Evolutionary conservation across 2,888 invertebrate genomes (phyloP).

Genomic region (Malthinus seriepunctatus): DNA sequence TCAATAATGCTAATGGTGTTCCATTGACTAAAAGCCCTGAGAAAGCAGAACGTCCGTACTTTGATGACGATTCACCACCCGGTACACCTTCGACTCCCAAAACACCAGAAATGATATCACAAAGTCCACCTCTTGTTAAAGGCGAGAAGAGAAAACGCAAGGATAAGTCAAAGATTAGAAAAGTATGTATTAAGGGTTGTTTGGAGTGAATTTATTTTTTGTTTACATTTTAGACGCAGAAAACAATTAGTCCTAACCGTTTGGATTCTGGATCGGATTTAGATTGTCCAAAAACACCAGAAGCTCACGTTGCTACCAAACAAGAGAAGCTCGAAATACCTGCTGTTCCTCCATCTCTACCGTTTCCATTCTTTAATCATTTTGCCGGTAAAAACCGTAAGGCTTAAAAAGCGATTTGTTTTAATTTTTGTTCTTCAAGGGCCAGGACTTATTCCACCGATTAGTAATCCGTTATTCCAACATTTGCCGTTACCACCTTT

Average conservation of each 20-base stretch:
- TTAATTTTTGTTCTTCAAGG: slow-evolving; percentile 44
- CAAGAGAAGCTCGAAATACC: slow-evolving; percentile 33
- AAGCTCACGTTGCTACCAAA: slow-evolving; percentile 41
- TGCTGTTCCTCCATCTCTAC: slow-evolving; percentile 44
- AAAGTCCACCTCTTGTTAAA: slow-evolving; percentile 61
- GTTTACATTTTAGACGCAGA: slow-evolving; percentile 29
- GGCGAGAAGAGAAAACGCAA: slow-evolving; percentile 61
- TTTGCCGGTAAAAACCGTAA: slow-evolving; percentile 52
- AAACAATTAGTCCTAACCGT: slow-evolving; percentile 37
- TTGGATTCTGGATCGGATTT: slow-evolving; percentile 39
- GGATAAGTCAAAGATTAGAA: slow-evolving; percentile 53
- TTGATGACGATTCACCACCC: slow-evolving; percentile 59
- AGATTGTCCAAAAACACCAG: slow-evolving; percentile 53
- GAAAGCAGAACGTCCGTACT: slow-evolving; percentile 51
- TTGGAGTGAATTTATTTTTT: neutral
- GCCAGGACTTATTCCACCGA: slow-evolving; percentile 65
- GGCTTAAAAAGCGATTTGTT: neutral
- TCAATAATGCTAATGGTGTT: slow-evolving; percentile 39
- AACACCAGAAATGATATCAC: slow-evolving; percentile 62
- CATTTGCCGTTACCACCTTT: slow-evolving; percentile 52
- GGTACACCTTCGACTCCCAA: slow-evolving; percentile 61
- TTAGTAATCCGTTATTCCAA: slow-evolving; percentile 59
- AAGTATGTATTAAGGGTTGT: slow-evolving; percentile 26
- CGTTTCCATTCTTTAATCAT: slow-evolving; percentile 60
- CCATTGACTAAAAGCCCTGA: slow-evolving; percentile 46